Conservation (phyloP, 2,113 vertebrate species). For the Oxygymnocypris stewartii region DNA sequence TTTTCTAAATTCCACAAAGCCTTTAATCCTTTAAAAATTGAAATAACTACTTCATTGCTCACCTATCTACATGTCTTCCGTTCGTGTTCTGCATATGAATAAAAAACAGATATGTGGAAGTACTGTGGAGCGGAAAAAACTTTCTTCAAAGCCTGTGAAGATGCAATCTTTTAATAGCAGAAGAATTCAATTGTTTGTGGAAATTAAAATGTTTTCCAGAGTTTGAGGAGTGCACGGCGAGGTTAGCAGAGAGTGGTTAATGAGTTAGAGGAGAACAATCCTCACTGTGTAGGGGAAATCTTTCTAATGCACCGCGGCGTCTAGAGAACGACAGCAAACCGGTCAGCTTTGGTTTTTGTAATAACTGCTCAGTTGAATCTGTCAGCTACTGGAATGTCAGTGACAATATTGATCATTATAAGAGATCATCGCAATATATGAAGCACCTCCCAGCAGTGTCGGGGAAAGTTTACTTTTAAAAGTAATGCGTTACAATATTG, state of each 20-base stretch:
- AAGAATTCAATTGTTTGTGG: conserved; percentile 18
- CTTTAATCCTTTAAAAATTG: conserved; percentile 70
- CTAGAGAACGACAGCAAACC: conserved; percentile 54
- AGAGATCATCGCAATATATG: conserved; percentile 42
- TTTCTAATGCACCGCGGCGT: conserved; percentile 38
- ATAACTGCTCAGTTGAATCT: conserved; percentile 64
- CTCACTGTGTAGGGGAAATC: background rate
- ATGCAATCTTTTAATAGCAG: conserved; percentile 5
- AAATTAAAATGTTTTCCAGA: conserved; percentile 1
- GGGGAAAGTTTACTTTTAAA: too few species aligned
- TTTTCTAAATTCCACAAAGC: conserved; percentile 55
- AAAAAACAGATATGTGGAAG: conserved; percentile 48
- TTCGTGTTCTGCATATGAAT: conserved; percentile 64
- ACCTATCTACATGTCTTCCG: conserved; percentile 68
- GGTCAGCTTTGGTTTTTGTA: conserved; percentile 68
- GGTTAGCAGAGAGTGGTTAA: too few species aligned
- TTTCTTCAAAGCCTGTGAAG: conserved; percentile 24
- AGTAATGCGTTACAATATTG: too few species aligned
- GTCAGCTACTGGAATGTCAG: conserved; percentile 60
- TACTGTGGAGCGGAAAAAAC: background rate
- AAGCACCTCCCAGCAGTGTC: background rate
- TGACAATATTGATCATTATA: conserved; percentile 64
- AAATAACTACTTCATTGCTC: conserved; percentile 74
- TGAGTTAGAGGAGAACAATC: too few species aligned
- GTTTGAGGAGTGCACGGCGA: too few species aligned